phyloP scores from a whole-genome alignment of 2,113 vertebrate species.

The Collichthys lucidus region DNA sequence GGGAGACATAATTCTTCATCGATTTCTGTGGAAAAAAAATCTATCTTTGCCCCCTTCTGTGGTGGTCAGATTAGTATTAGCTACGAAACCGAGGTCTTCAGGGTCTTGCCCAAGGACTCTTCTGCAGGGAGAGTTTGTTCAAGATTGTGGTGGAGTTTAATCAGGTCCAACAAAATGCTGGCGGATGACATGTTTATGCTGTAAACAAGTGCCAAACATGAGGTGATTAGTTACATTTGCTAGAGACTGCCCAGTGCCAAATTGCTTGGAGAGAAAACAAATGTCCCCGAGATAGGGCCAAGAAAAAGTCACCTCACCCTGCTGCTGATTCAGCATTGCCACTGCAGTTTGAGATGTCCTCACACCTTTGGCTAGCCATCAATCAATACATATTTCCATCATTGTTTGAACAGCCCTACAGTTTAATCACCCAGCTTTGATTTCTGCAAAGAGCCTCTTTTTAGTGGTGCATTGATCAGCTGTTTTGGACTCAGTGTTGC shows the following conservation, averaged over 20 bases:
- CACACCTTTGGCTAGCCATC: slow-evolving; percentile 51
- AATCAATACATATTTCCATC: slow-evolving; percentile 66
- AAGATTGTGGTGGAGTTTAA: slow-evolving; percentile 27
- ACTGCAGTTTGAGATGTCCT: slow-evolving; percentile 39
- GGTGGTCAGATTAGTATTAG: neutral
- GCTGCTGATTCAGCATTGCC: slow-evolving; percentile 52
- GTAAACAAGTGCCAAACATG: slow-evolving; percentile 41
- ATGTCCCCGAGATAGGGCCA: slow-evolving; percentile 22
- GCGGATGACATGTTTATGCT: slow-evolving; percentile 33
- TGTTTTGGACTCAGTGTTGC: slow-evolving; percentile 18
- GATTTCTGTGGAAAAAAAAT: neutral
- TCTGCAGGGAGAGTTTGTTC: slow-evolving; percentile 3
- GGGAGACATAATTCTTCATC: neutral
- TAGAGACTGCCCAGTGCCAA: slow-evolving; percentile 35
- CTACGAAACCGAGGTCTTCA: neutral
- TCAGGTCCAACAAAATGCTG: slow-evolving; percentile 17
- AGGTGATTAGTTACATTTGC: slow-evolving; percentile 61
- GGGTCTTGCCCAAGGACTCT: neutral
- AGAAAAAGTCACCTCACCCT: slow-evolving; percentile 62
- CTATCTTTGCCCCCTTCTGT: neutral
- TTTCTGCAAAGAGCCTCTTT: slow-evolving; percentile 39
- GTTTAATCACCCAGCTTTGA: slow-evolving; percentile 59
- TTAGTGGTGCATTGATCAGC: slow-evolving; percentile 44
- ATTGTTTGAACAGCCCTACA: slow-evolving; percentile 47
- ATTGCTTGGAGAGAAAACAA: slow-evolving; percentile 37